These are phyloP conservation scores for Pararge aegeria DNA, from an alignment of 1,140 invertebrate species.

Conservation along the genomic window DNA sequence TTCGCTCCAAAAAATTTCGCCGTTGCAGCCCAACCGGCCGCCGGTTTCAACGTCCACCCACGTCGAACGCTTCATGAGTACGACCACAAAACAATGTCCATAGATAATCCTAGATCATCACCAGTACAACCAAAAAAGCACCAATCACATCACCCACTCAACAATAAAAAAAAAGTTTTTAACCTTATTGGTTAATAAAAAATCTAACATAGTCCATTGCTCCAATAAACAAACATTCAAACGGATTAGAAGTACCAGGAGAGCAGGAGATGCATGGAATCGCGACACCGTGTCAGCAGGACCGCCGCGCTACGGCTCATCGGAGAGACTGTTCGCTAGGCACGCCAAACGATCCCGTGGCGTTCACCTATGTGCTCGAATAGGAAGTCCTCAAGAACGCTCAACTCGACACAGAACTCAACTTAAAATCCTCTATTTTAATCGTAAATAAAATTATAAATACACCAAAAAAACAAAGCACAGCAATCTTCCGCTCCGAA, in stretches of 20 bases:
- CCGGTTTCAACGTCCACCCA: slow-evolving; percentile 78
- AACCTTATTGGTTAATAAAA: not conserved
- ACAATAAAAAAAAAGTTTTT: not conserved
- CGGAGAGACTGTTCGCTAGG: slow-evolving; percentile 58
- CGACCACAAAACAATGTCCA: slow-evolving; percentile 42
- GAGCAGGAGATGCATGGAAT: slow-evolving; percentile 39
- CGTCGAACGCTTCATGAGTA: slow-evolving; percentile 77
- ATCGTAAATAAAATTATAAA: not conserved
- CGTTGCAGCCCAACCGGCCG: slow-evolving; percentile 78
- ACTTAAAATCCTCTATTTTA: not conserved
- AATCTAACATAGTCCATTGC: slow-evolving; percentile 5
- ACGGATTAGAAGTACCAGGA: slow-evolving; percentile 18
- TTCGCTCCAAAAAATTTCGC: slow-evolving; percentile 79
- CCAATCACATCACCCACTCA: slow-evolving; percentile 22
- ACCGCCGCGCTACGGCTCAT: slow-evolving; percentile 75
- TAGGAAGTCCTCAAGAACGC: slow-evolving; percentile 50
- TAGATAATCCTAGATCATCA: slow-evolving; percentile 49
- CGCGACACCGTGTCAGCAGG: slow-evolving; percentile 58
- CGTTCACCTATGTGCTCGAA: slow-evolving; percentile 42
- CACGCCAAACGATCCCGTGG: slow-evolving; percentile 35
- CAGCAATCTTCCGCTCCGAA: not conserved
- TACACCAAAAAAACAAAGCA: slow-evolving; percentile 11
- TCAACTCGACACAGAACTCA: slow-evolving; percentile 13
- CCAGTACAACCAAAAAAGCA: slow-evolving; percentile 11
- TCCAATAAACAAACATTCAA: not conserved